Percentiles rank a stretch among this genome's conserved stretches.
phyloP scores from a whole-genome alignment of 2,888 invertebrate genomes.

The Glyphotaelius pellucidus region DNA sequence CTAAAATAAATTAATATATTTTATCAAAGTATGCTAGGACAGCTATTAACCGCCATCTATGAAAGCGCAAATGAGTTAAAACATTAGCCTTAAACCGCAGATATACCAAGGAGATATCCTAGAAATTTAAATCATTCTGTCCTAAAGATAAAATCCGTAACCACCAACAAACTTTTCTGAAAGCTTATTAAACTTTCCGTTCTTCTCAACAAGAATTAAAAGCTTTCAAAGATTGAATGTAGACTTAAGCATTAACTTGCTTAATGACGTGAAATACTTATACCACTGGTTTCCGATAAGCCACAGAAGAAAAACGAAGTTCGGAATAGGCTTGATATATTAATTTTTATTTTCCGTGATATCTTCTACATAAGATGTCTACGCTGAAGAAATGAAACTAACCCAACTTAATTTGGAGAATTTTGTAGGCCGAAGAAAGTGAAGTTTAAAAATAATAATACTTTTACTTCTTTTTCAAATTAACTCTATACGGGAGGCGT shows the following conservation, averaged over 20 bases:
- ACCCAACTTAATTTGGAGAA: too few species aligned
- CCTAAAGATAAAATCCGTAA: neutral
- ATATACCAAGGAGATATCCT: neutral
- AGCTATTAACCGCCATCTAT: too few species aligned
- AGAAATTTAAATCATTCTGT: neutral
- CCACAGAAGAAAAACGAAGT: neutral
- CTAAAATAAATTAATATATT: too few species aligned
- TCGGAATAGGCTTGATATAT: neutral
- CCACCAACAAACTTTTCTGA: neutral
- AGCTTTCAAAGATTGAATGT: neutral
- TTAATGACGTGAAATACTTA: constrained; percentile 28
- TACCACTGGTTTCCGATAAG: neutral
- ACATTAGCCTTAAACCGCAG: neutral
- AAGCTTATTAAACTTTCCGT: neutral
- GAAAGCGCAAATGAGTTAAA: neutral
- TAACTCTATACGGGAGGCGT: too few species aligned
- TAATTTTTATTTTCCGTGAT: too few species aligned
- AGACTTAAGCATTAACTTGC: neutral
- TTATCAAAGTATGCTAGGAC: too few species aligned
- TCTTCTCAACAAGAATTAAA: neutral
- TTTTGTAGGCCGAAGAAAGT: too few species aligned
- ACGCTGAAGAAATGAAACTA: too few species aligned
- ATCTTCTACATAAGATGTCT: too few species aligned
- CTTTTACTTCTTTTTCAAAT: too few species aligned
- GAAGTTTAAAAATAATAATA: too few species aligned